phyloP scores from a whole-genome alignment of 2,888 invertebrate genomes.

The Pandemis corylana region DNA sequence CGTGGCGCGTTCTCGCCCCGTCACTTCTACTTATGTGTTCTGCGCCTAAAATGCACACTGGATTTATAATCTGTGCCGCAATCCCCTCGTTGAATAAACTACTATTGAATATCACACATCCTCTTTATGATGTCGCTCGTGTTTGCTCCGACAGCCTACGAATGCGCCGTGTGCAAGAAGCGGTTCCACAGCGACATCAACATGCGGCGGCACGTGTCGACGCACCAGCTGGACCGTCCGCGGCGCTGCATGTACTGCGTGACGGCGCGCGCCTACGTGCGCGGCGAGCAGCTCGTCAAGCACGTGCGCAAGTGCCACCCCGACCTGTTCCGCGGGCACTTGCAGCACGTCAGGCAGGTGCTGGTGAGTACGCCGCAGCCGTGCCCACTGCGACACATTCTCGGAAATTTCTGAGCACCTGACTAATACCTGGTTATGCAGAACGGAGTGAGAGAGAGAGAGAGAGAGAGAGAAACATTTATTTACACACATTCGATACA shows the following conservation, averaged over 20 bases:
- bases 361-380: conserved; percentile 47
- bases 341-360: conserved; percentile 67
- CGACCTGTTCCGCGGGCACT: conserved; percentile 83
- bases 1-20: no score
- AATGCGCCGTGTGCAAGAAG: conserved; percentile 86
- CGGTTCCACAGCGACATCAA: conserved; percentile 88
- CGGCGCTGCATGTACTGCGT: conserved; percentile 91
- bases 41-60: no score
- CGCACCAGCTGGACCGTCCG: conserved; percentile 90
- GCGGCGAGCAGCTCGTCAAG: conserved; percentile 90
- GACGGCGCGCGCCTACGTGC: conserved; percentile 88
- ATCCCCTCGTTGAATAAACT: no score
- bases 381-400: no score
- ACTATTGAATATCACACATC: no score
- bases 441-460: no score
- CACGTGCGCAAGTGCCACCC: conserved; percentile 91
- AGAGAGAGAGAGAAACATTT: no score
- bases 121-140: not conserved
- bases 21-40: no score
- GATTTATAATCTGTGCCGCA: no score
- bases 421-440: no score
- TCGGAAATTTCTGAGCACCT: no score
- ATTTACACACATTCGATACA: no score
- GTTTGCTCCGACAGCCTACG: conserved; percentile 52
- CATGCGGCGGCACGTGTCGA: conserved; percentile 88